Evolutionary conservation across 1,140 invertebrate species (phyloP).

Genomic region (Paramacrobiotus metropolitanus): DNA sequence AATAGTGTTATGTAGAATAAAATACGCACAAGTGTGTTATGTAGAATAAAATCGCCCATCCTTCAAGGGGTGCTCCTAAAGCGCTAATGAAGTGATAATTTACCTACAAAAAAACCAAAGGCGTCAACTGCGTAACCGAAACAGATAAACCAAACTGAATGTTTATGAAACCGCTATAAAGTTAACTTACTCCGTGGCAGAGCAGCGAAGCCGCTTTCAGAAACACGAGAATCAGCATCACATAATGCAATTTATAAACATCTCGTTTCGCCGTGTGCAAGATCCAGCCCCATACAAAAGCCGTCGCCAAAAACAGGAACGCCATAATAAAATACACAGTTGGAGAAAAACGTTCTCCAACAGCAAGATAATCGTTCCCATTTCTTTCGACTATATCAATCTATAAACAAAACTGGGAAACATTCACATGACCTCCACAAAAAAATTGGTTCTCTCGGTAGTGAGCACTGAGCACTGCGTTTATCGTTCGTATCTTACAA

Average conservation of each 20-base stretch:
- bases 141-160: conserved; percentile 8
- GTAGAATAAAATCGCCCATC: conserved; percentile 91
- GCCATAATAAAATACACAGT: conserved; percentile 74
- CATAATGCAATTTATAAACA: conserved; percentile 85
- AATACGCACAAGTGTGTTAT: conserved; percentile 65
- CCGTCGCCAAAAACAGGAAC: conserved; percentile 62
- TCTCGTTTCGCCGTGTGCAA: conserved; percentile 53
- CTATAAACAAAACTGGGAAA: too few relatives aligned
- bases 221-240: conserved; percentile 82
- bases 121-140: background rate
- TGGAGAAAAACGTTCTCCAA: conserved; percentile 84
- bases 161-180: too few relatives aligned
- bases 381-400: conserved; percentile 34
- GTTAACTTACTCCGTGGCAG: conserved; percentile 69
- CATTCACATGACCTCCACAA: too few relatives aligned
- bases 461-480: too few relatives aligned
- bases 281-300: conserved; percentile 72
- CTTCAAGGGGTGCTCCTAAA: conserved; percentile 76
- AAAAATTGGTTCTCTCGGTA: too few relatives aligned
- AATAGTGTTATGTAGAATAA: conserved; percentile 7
- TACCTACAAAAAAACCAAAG: conserved; percentile 27
- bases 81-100: conserved; percentile 88
- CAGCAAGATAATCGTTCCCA: conserved; percentile 68
- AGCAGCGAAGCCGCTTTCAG: conserved; percentile 72
- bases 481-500: too few relatives aligned